Percentiles rank a stretch among this genome's conserved stretches.
These are phyloP conservation scores for Microtus pennsylvanicus DNA, from an alignment of 2,113 vertebrate species.

Conservation along the genomic window DNA sequence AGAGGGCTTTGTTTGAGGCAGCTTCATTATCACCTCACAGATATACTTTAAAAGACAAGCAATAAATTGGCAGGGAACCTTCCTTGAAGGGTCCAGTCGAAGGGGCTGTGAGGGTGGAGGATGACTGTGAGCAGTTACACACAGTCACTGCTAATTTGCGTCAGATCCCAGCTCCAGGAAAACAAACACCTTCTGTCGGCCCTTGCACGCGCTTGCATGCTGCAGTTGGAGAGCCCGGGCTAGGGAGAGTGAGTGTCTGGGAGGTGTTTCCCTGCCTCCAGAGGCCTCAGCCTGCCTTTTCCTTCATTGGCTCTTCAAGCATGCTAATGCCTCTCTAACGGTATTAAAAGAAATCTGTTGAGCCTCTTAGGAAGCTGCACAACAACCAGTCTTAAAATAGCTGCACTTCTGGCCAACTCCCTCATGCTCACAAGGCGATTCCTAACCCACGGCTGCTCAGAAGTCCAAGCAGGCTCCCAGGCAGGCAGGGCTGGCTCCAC, in stretches of 20 bases:
- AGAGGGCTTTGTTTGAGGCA: background rate
- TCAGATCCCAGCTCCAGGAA: slow-evolving; percentile 66
- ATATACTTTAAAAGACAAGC: background rate
- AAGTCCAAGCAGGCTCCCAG: background rate
- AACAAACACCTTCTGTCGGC: slow-evolving; percentile 26
- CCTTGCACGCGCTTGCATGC: slow-evolving; percentile 59
- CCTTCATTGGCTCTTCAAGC: slow-evolving; percentile 80
- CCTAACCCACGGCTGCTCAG: background rate
- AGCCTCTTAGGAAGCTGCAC: slow-evolving; percentile 59
- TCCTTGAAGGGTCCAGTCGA: too few relatives aligned
- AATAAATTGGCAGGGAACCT: background rate
- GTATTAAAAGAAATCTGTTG: slow-evolving; percentile 58
- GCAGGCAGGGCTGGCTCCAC: background rate
- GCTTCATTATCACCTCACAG: background rate
- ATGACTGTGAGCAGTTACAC: background rate
- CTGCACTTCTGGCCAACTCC: background rate
- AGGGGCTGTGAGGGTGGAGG: background rate
- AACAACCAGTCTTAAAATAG: slow-evolving; percentile 52
- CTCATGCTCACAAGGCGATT: background rate
- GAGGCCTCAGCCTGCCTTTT: slow-evolving; percentile 54
- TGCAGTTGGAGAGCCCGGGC: slow-evolving; percentile 67
- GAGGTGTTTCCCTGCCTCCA: slow-evolving; percentile 49
- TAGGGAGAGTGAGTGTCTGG: slow-evolving; percentile 68
- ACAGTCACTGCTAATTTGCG: slow-evolving; percentile 62
- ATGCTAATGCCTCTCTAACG: slow-evolving; percentile 70